Conservation (phyloP, 2,888 invertebrate genomes). For the Hypena proboscidalis region DNA sequence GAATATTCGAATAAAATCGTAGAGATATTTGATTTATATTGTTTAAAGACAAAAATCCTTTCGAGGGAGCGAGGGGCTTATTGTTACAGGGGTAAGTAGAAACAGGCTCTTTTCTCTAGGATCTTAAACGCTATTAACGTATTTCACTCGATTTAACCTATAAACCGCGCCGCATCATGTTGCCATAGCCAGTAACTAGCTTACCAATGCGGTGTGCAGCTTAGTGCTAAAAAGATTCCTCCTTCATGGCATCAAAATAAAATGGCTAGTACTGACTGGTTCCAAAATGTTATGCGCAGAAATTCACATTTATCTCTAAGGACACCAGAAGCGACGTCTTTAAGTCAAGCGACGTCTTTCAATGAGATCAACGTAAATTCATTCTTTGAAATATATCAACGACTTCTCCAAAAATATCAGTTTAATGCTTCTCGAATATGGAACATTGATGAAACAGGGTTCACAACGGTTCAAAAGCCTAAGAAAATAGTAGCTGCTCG, state of each 20-base stretch:
- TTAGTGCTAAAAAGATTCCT: too few species aligned
- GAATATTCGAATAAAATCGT: slow-evolving; percentile 5
- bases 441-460: slow-evolving; percentile 35
- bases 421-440: slow-evolving; percentile 27
- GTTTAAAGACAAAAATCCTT: neutral
- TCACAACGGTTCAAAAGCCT: slow-evolving; percentile 36
- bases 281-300: slow-evolving; percentile 1
- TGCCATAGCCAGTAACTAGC: slow-evolving; percentile 9
- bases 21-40: slow-evolving; percentile 1
- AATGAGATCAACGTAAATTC: slow-evolving; percentile 20
- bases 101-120: slow-evolving; percentile 5
- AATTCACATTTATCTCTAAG: slow-evolving; percentile 7
- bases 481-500: slow-evolving; percentile 38
- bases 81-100: slow-evolving; percentile 10
- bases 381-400: slow-evolving; percentile 22
- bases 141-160: slow-evolving; percentile 10
- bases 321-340: slow-evolving; percentile 8
- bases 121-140: slow-evolving; percentile 5
- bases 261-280: neutral
- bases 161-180: slow-evolving; percentile 10
- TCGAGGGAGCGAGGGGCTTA: slow-evolving; percentile 1
- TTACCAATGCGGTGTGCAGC: slow-evolving; percentile 3
- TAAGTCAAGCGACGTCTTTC: slow-evolving; percentile 17
- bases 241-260: too few species aligned
- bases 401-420: slow-evolving; percentile 19